A percentile compares a stretch with the other conserved stretches of the same genome.
Conservation (phyloP, 2,888 invertebrate species). For the Aspidapion aeneum region DNA sequence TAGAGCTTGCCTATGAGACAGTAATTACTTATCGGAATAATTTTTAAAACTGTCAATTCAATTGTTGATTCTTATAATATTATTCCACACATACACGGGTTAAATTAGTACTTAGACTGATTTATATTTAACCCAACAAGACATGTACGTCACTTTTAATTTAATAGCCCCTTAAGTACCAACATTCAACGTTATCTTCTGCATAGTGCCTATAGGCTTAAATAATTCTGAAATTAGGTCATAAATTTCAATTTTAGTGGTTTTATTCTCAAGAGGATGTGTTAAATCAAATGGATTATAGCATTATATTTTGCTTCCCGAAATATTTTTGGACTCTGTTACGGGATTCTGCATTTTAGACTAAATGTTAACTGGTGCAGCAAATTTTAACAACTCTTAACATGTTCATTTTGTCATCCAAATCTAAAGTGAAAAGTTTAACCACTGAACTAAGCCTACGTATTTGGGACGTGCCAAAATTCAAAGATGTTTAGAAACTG, state of each 20-base stretch:
- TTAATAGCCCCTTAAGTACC: neutral
- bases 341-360: neutral
- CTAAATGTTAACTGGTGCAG: neutral
- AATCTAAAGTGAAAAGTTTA: too few species aligned
- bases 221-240: neutral
- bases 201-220: neutral
- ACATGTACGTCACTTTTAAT: neutral
- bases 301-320: neutral
- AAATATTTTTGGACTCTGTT: neutral
- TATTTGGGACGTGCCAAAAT: too few species aligned
- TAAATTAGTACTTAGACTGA: too few species aligned
- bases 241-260: neutral
- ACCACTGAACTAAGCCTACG: too few species aligned
- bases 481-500: too few species aligned
- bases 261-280: neutral
- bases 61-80: too few species aligned
- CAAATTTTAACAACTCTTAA: neutral
- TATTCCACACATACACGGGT: too few species aligned
- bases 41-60: too few species aligned
- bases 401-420: too few species aligned
- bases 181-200: neutral
- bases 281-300: neutral
- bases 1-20: too few species aligned
- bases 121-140: too few species aligned
- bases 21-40: too few species aligned